Base-by-base conservation (phyloP, 2,888 invertebrate genomes). In the Chrysomela aeneicollis region DNA sequence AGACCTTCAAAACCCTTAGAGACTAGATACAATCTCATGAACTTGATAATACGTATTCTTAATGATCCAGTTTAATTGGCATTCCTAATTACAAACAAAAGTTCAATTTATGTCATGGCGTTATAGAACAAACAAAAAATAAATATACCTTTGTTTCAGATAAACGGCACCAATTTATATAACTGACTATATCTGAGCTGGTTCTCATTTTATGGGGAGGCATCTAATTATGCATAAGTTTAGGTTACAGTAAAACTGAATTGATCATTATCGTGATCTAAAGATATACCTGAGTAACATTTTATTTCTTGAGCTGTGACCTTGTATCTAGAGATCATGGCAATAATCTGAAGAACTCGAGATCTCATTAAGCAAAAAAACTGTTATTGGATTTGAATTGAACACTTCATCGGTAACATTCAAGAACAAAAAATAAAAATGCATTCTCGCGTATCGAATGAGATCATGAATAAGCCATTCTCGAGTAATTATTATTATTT, bases 361-460 rank as follows among this genome's bases (percentile, higher is more conserved):
- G n/a, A n/a, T n/a, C n/a, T n/a, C n/a, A 26, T 5, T 26, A 6
- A 26, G 35, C 8, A 35, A 35, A 35, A 35, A 35, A 35, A 10
- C 8, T 35, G 12, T 2, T 12, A 35, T 35, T 35, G 35, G 9
- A 35, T 35, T 35, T 42, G 42, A 42, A 42, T 35, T 42, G 42
- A 42, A 42, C 42, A 12, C 12, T 2, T 12, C n/a, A 15, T 12
- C 2, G 47, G 52, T 19, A 58, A 58, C 60, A 52, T 21, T 61
- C 50, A 46, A 53, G 22, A 47, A n/a, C 21, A 57, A 62, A 60
- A 64, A 64, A 60, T 61, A 19, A 46, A 64, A 64, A 57, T 52
- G 46, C 61, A 47, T 51, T 61, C 51, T 64, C 46, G 64, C 57
- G 61, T 47, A 61, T 8, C 42, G 15, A 42, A 61, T 57, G 18